Base-by-base conservation (phyloP, 2,797 vertebrate species). In the Tapirus indicus region DNA sequence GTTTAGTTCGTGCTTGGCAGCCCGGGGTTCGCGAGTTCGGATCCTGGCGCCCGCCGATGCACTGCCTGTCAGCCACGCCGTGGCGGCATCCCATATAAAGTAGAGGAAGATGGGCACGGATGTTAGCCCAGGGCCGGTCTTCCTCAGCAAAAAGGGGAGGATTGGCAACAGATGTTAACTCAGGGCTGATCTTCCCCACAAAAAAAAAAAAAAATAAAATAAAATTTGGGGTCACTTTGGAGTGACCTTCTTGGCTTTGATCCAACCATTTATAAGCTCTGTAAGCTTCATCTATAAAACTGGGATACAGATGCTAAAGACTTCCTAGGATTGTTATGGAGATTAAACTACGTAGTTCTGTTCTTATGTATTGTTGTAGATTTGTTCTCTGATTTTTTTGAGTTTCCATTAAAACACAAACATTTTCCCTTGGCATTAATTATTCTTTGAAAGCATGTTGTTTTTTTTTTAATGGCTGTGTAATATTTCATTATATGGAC, bases 371-470 rank as follows among this genome's bases (percentile, higher is more conserved):
- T 71, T 88, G 29, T 58, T 29, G 27, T 78, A 72, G 71, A 29
- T 89, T 86, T 90, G 58, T 79, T 90, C 47, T 64, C 17, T 88
- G 38, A 52, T 23, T 95, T 82, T 56, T 14, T n/a, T 44, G 58
- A 64, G 35, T 88, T 75, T 88, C 29, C 44, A 49, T 88, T 85
- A 80, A 56, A 78, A 52, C 14, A n/a, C 14, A 23, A 82, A 77
- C n/a, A 38, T 66, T 96, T 91, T 35, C 41, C 25, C 44, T 1
- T 82, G 82, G 29, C 27, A 69, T 49, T 80, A 52, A 62, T 60
- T 95, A 47, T 85, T 83, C 60, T 88, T 78, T 92, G 41, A 68
- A 96, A 90, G 27, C 29, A 60, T 23, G n/a, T n/a, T n/a, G n/a
- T n/a, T n/a, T n/a, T 77, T 83, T 86, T 89, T 79, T 49, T 17